phyloP scores from a whole-genome alignment of 2,888 invertebrate species.

The Megastigmus dorsalis region DNA sequence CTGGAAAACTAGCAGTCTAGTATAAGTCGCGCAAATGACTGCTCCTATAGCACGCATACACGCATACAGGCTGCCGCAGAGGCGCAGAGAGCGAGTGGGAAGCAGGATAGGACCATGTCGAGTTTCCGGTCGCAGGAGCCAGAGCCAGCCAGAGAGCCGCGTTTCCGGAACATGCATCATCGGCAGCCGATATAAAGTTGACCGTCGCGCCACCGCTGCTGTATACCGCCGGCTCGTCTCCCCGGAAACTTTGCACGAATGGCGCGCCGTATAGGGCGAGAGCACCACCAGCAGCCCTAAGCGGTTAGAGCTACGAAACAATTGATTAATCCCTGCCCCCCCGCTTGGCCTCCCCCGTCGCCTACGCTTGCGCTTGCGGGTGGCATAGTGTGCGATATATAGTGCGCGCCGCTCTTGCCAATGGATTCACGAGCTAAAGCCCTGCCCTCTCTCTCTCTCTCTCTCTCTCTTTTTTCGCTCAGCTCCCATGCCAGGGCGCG shows the following conservation, averaged over 20 bases:
- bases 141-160: too few relatives aligned
- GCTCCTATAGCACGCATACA: too few relatives aligned
- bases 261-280: conserved; percentile 13
- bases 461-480: neutral
- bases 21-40: too few relatives aligned
- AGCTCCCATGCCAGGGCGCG: neutral
- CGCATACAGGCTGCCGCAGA: too few relatives aligned
- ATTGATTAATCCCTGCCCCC: conserved; percentile 35
- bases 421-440: neutral
- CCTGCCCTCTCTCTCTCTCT: conserved; percentile 1
- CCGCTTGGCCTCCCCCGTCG: neutral
- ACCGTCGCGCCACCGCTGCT: conserved; percentile 44
- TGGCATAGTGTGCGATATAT: too few relatives aligned
- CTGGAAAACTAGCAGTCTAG: too few relatives aligned
- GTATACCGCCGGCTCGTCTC: too few relatives aligned
- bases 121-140: too few relatives aligned
- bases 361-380: neutral
- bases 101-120: too few relatives aligned
- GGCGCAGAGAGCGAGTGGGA: too few relatives aligned
- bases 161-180: conserved; percentile 68
- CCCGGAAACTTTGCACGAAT: conserved; percentile 41
- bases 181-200: conserved; percentile 68
- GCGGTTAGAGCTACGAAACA: conserved; percentile 18
- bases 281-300: conserved; percentile 25
- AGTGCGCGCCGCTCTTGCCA: too few relatives aligned